Evolutionary conservation across 2,888 invertebrate genomes (phyloP), one percentile per base, ranked within the genome.

Genomic region (Ferdinandea cuprea): DNA sequence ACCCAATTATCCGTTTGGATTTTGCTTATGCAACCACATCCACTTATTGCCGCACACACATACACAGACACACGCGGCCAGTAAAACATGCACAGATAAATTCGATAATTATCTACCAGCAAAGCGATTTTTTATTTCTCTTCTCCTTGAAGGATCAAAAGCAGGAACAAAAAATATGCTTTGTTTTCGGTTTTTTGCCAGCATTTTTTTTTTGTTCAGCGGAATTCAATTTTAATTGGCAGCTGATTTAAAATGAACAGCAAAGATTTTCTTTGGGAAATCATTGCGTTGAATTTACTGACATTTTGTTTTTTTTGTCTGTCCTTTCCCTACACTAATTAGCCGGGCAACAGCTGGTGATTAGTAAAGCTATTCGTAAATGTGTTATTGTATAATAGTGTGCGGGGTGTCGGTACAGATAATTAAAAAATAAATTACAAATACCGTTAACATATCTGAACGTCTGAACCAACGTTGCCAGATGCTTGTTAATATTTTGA

Each of bases 31-130:
- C 58, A 46, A 35, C 25, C 13, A 50, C 13, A 61, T 19, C 25
- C 21, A 35, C 61, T 48, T 28, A 8, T 17, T 11, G 3, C 25
- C 17, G 17, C 1, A 30, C 5, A 3, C 21, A n/a, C n/a, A n/a
- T 8, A 0, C 13, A n/a, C n/a, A n/a, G n/a, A n/a, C n/a, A n/a
- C n/a, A n/a, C 17, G 46, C 50, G 17, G 30, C 17, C 11, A 6
- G 9, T 11, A 30, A 7, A 21, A 9, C 19, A n/a, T 8, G 9
- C 28, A 21, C 7, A 48, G 40, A n/a, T 11, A 48, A 46, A 21
- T 72, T 59, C 58, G 50, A 71, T 77, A 71, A 77, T 81, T 81
- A 66, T 69, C 52, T 19, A 37, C 35, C 30, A 61, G 56, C 54
- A 40, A 61, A 73, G 48, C 48, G 65, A 65, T 58, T 66, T 76